Base-by-base conservation (phyloP, 2,888 invertebrate genomes). In the Ophioninae sp. region DNA sequence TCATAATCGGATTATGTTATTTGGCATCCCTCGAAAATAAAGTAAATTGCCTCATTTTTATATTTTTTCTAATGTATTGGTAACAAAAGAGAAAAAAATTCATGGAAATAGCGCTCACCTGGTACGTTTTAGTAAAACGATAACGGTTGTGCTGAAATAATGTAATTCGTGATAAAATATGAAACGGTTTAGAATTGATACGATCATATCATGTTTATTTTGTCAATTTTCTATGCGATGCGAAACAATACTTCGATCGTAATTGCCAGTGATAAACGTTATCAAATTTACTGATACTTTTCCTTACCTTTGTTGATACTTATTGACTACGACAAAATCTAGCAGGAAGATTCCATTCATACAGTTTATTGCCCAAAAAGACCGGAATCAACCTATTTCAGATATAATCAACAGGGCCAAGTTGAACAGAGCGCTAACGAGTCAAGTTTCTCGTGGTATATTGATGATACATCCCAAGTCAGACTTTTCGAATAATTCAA, bases 401-500 rank as follows among this genome's bases (percentile, higher is more conserved):
- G 44, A n/a, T 9, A 59, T 71, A 63, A 71, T 67, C 61, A 72
- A 23, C 17, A 65, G 51, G 10, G 56, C 37, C 13, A 6, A 13
- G 30, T 30, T 65, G 61, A 75, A 39, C 30, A 37, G 17, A 64
- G 20, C 13, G 22, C 58, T 17, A 51, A 17, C 51, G 17, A 51
- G 10, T 37, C 41, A 51, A 72, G 72, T 51, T 67, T 23, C 64
- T 74, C 73, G 37, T 68, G n/a, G 58, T 6, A 56, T 10, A 51
- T 74, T 64, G 78, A 10, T 8, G 5, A 17, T 51, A 51, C 17
- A 13, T 13, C 13, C 51, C 51, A 51, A 51, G 51, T 51, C 51
- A 2, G 0, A 17, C 17, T 51, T 17, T 75, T 63, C 69, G 65
- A 84, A 75, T 72, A 67, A 78, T 78, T 78, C 59, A 81, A 75